Conservation (phyloP, 1,140 invertebrate genomes). For the Drosophila serrata region DNA sequence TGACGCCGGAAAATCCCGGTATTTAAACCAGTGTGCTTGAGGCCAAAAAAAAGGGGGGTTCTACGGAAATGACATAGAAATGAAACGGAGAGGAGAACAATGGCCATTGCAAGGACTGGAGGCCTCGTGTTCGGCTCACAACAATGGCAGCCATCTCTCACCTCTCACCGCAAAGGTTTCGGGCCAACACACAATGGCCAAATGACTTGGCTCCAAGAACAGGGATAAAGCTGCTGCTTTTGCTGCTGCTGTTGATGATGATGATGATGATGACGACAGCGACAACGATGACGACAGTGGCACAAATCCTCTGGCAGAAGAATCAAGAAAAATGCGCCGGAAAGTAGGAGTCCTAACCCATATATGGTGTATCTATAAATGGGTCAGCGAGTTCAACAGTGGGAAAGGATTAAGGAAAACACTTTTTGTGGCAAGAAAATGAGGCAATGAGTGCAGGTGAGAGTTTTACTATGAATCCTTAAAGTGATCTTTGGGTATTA, state of each 20-base stretch:
- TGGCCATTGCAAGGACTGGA: slow-evolving; percentile 24
- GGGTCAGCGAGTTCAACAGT: slow-evolving; percentile 16
- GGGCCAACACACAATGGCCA: slow-evolving; percentile 53
- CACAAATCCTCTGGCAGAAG: slow-evolving; percentile 38
- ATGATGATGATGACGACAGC: slow-evolving; percentile 17
- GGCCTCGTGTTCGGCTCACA: neutral
- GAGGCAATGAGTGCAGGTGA: neutral
- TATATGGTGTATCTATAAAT: slow-evolving; percentile 22
- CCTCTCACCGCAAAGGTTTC: slow-evolving; percentile 52
- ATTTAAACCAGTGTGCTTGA: slow-evolving; percentile 10
- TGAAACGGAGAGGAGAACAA: slow-evolving; percentile 78
- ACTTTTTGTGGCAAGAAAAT: neutral
- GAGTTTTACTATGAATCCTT: too few relatives aligned
- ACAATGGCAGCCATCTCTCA: slow-evolving; percentile 46
- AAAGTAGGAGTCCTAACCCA: slow-evolving; percentile 23
- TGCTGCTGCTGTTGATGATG: slow-evolving; percentile 5
- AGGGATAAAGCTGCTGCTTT: slow-evolving; percentile 26
- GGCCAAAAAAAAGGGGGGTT: slow-evolving; percentile 1
- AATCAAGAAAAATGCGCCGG: neutral
- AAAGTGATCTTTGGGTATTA: neutral
- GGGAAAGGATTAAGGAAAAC: neutral
- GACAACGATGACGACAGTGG: slow-evolving; percentile 47
- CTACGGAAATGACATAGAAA: slow-evolving; percentile 79
- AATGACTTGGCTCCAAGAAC: slow-evolving; percentile 43
- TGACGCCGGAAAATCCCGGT: neutral